Percentiles rank a stretch among this genome's conserved stretches.
Evolutionary conservation across 1,140 invertebrate genomes (phyloP).

Genomic region (Leptestheria dahalacensis): DNA sequence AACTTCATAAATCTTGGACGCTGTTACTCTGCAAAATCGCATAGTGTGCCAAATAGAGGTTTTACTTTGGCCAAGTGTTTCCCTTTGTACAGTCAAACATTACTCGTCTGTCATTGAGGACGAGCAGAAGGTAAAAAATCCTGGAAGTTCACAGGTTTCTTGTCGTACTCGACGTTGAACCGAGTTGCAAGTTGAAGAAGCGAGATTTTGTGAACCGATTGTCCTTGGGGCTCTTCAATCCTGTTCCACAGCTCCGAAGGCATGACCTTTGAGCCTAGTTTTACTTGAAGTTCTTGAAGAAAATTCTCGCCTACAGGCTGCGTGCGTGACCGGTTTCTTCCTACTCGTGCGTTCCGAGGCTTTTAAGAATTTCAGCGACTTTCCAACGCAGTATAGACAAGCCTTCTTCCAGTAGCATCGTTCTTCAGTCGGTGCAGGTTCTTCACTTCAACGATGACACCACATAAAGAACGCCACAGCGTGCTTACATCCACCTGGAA

Average conservation of each 20-base stretch:
- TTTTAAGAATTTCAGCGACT: neutral
- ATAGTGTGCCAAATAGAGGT: conserved; percentile 25
- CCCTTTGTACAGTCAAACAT: conserved; percentile 18
- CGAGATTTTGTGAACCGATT: conserved; percentile 11
- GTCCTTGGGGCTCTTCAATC: conserved; percentile 12
- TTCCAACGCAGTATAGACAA: neutral
- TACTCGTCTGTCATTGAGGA: conserved; percentile 16
- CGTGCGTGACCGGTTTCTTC: neutral
- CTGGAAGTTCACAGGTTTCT: conserved; percentile 10
- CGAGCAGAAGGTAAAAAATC: conserved; percentile 17
- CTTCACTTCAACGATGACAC: conserved; percentile 8
- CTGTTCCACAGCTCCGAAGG: conserved; percentile 9
- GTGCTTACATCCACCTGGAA: conserved; percentile 10
- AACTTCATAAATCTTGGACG: conserved; percentile 28
- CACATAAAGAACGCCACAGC: conserved; percentile 7
- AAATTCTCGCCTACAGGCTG: conserved; percentile 10
- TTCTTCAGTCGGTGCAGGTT: neutral
- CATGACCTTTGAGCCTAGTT: conserved; percentile 11
- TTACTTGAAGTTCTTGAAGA: conserved; percentile 17
- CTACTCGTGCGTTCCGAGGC: neutral
- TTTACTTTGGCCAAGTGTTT: conserved; percentile 20
- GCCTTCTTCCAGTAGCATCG: conserved; percentile 13
- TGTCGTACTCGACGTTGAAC: neutral
- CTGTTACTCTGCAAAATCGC: conserved; percentile 27
- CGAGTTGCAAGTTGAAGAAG: conserved; percentile 17